phyloP scores from a whole-genome alignment of 2,113 vertebrate species.

The Seriola quinqueradiata region DNA sequence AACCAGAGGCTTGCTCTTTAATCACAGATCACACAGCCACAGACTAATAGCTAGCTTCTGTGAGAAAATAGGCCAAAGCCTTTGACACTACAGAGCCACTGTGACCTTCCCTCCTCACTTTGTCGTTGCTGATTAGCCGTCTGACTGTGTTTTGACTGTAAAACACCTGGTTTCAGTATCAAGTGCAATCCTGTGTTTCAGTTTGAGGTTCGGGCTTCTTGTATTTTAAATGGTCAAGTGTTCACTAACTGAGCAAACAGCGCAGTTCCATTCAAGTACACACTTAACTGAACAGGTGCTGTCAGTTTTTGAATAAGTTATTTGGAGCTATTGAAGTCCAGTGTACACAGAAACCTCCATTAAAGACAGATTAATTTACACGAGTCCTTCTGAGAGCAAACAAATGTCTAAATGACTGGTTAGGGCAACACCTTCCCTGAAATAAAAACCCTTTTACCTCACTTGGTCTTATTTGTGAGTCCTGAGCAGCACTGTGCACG shows the following conservation, averaged over 20 bases:
- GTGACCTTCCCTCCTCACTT: slow-evolving; percentile 61
- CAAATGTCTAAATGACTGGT: background rate
- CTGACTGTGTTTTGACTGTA: slow-evolving; percentile 71
- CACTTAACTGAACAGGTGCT: slow-evolving; percentile 47
- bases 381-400: slow-evolving; percentile 7
- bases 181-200: slow-evolving; percentile 1
- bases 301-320: slow-evolving; percentile 29
- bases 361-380: slow-evolving; percentile 45
- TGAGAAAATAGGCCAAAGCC: slow-evolving; percentile 57
- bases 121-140: slow-evolving; percentile 61
- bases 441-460: background rate
- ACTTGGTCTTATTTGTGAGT: background rate
- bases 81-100: slow-evolving; percentile 51
- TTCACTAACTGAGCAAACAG: slow-evolving; percentile 42
- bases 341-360: slow-evolving; percentile 51
- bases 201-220: slow-evolving; percentile 5
- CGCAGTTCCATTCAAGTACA: slow-evolving; percentile 21
- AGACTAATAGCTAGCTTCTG: slow-evolving; percentile 58
- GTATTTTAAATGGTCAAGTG: slow-evolving; percentile 12
- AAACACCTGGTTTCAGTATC: slow-evolving; percentile 71
- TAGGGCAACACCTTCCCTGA: background rate
- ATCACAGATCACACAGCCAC: slow-evolving; percentile 62
- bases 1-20: slow-evolving; percentile 59
- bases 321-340: slow-evolving; percentile 24
- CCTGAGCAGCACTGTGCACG: background rate